Evolutionary conservation across 2,888 invertebrate species (phyloP).

Genomic region (Mamestra brassicae): DNA sequence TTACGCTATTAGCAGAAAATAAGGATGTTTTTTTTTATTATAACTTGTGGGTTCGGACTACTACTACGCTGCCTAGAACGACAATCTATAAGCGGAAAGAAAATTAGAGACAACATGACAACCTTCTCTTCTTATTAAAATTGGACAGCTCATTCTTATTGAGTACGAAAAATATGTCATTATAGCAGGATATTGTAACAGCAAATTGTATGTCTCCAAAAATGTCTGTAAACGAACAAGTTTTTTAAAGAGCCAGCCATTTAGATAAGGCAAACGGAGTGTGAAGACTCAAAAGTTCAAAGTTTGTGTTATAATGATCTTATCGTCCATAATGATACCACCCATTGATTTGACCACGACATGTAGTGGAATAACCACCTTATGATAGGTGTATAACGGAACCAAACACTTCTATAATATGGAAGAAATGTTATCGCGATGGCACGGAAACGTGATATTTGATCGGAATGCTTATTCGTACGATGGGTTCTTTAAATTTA

Average conservation of each 20-base stretch:
- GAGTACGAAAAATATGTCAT: neutral
- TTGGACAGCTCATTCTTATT: neutral
- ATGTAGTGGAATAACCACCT: slow-evolving; percentile 46
- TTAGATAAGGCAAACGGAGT: slow-evolving; percentile 49
- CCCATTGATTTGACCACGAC: slow-evolving; percentile 46
- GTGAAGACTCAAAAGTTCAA: slow-evolving; percentile 57
- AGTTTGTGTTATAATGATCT: slow-evolving; percentile 47
- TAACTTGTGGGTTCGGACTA: neutral
- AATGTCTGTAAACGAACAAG: slow-evolving; percentile 28
- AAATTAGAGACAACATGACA: neutral
- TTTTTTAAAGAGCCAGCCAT: slow-evolving; percentile 14
- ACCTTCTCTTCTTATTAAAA: neutral
- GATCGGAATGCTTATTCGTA: slow-evolving; percentile 58
- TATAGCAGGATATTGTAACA: slow-evolving; percentile 15
- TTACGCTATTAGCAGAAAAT: slow-evolving; percentile 46
- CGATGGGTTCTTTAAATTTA: slow-evolving; percentile 49
- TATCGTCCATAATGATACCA: slow-evolving; percentile 56
- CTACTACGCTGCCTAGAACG: neutral
- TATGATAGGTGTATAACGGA: slow-evolving; percentile 57
- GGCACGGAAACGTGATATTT: slow-evolving; percentile 61
- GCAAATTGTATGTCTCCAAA: neutral
- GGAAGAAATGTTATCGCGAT: slow-evolving; percentile 60
- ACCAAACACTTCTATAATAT: slow-evolving; percentile 49
- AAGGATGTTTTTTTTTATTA: slow-evolving; percentile 22
- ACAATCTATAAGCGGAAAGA: neutral